Evolutionary conservation across 2,888 invertebrate species (phyloP), one percentile per base, ranked within the genome.

Genomic region (Stegana nigrithorax): DNA sequence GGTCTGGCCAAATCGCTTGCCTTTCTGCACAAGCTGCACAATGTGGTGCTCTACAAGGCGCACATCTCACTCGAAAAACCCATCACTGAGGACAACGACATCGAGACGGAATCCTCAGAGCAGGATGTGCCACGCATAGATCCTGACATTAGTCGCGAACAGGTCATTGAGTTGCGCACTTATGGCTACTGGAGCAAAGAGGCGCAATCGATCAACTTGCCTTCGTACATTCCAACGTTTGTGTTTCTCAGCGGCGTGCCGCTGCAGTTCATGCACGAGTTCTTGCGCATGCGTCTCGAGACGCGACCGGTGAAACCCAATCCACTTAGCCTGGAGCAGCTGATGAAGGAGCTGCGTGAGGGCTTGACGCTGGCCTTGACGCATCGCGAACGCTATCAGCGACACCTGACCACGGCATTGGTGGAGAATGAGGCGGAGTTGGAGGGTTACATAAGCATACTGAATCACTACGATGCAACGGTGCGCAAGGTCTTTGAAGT

Each of bases 211-310:
- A 89, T 96, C 85, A 89, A 90, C 64, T 87, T 97, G 68, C 97
- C 97, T 0, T 93, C 94, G 2, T 96, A 95, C 87, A 89, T 92
- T 72, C 90, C 92, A 32, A 90, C 92, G 66, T 97, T 95, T 87
- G 88, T 97, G 59, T 94, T 96, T 84, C 88, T 97, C 14, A 91
- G 93, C 64, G 90, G 92, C 57, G 90, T 97, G 58, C 94, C 95
- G 23, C 86, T 98, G 78, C 95, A 97, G 85, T 91, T 96, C n/a
- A 92, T 96, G 67, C 94, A 96, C 81, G 96, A 97, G 85, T 97
- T 96, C 87, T 87, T 97, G 45, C 87, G 91, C 65, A 91, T 97
- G 88, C 87, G 96, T 45, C 87, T 96, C 39, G 95, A 96, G 81
- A 91, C 93, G 65, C 90, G 92, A 63, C 94, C 94, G 0, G 89